These are phyloP conservation scores for Corythaixoides concolor DNA, from an alignment of 2,113 vertebrate species.

Conservation along the genomic window DNA sequence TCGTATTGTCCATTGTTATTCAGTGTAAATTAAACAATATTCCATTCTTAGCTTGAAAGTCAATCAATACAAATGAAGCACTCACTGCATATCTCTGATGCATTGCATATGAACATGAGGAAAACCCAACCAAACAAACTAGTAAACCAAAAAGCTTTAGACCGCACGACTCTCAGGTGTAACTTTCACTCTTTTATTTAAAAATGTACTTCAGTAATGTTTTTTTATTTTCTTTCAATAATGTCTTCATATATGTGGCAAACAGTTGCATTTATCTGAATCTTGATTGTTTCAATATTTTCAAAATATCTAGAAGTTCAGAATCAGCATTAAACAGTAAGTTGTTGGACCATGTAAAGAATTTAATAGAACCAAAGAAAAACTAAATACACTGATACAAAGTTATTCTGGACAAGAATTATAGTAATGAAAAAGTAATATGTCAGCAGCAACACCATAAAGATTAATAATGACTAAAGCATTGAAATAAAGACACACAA, in stretches of 20 bases:
- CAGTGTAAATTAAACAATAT: neutral
- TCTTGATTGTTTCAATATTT: neutral
- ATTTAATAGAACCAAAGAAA: neutral
- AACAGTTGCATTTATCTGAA: neutral
- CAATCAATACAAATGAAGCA: neutral
- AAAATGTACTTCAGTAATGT: neutral
- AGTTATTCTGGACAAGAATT: neutral
- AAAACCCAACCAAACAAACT: neutral
- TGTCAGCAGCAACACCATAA: neutral
- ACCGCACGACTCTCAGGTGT: neutral
- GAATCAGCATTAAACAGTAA: neutral
- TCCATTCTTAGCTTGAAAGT: neutral
- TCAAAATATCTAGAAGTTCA: neutral
- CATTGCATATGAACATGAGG: neutral
- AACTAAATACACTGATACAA: neutral
- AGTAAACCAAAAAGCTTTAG: neutral
- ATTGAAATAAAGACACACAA: neutral
- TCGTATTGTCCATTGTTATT: neutral
- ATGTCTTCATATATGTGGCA: neutral
- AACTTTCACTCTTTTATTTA: neutral
- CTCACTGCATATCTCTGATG: neutral
- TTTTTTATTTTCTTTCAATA: neutral
- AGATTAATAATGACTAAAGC: neutral
- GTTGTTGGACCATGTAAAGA: no score
- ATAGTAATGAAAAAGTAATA: neutral